Evolutionary conservation across 2,113 vertebrate species (phyloP), one percentile per base, ranked within the genome.

Genomic region (Hemichromis elongatus): DNA sequence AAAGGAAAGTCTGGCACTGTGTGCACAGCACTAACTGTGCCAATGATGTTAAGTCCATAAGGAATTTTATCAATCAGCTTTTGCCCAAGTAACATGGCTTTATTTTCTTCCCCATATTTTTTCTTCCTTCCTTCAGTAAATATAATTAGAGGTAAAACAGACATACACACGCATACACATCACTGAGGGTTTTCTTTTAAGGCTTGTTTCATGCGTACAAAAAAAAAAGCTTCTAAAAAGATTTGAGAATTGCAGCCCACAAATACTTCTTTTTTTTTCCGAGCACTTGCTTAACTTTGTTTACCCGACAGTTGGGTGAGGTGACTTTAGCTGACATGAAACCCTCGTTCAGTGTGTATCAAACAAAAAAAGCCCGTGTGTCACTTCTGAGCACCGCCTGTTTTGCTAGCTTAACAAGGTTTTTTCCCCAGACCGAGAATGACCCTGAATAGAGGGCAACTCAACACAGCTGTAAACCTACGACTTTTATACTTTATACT

Each of bases 1-100:
- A 89, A 75, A 66, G 37, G 30, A 79, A 70, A 78, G 35, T 66
- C 73, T 87, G 80, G 89, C 83, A 30, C 50, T 70, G 30, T 82
- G 73, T 85, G 82, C 79, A 59, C 56, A 68, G 56, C 24, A 26
- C 66, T 80, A 61, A 85, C 82, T 88, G 68, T 80, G 90, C 83
- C 85, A 89, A 53, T 86, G 83, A 87, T 84, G 88, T 87, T 81
- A 86, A 83, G 80, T 90, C 88, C 52, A 82, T 77, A 42, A 86
- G 56, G 83, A 87, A 88, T 87, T 82, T 86, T 82, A 81, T 87
- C 87, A 88, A 53, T 75, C 75, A 56, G 86, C 68, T 80, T 81
- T 56, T 52, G 81, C 63, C 50, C 53, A 83, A 80, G 70, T 33
- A 3, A 85, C 80, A 75, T 81, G 11, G 66, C 24, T 85, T 84